phyloP scores from a whole-genome alignment of 1,140 invertebrate species.

The Drosophila bifasciata region DNA sequence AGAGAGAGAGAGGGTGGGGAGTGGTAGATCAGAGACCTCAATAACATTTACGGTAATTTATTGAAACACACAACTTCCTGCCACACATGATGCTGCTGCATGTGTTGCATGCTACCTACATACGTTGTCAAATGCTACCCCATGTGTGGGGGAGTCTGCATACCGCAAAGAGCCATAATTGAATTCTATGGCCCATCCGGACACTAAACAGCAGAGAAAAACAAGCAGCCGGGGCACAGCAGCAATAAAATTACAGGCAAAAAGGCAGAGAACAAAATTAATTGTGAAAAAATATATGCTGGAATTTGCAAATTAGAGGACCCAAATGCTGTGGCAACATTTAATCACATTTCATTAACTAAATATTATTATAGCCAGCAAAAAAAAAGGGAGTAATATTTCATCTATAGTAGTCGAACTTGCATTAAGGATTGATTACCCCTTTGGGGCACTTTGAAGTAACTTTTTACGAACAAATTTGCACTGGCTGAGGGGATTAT shows the following conservation, averaged over 20 bases:
- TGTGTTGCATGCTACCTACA: conserved; percentile 12
- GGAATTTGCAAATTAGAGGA: conserved; percentile 24
- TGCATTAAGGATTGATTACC: too few relatives aligned
- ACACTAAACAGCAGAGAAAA: conserved; percentile 24
- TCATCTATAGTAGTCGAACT: too few relatives aligned
- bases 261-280: not conserved
- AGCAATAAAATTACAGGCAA: not conserved
- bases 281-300: conserved; percentile 6
- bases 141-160: not conserved
- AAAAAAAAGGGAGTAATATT: too few relatives aligned
- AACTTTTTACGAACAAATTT: too few relatives aligned
- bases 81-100: not conserved
- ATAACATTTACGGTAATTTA: conserved; percentile 49
- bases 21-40: not conserved
- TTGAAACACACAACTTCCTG: conserved; percentile 48
- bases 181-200: conserved; percentile 29
- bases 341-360: too few relatives aligned
- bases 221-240: too few relatives aligned
- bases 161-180: conserved; percentile 53
- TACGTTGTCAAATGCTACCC: not conserved
- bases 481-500: too few relatives aligned
- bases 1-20: not conserved
- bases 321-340: too few relatives aligned
- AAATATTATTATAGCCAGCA: not conserved
- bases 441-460: too few relatives aligned